phyloP scores from a whole-genome alignment of 2,113 vertebrate genomes.

The Oryzias woworae region DNA sequence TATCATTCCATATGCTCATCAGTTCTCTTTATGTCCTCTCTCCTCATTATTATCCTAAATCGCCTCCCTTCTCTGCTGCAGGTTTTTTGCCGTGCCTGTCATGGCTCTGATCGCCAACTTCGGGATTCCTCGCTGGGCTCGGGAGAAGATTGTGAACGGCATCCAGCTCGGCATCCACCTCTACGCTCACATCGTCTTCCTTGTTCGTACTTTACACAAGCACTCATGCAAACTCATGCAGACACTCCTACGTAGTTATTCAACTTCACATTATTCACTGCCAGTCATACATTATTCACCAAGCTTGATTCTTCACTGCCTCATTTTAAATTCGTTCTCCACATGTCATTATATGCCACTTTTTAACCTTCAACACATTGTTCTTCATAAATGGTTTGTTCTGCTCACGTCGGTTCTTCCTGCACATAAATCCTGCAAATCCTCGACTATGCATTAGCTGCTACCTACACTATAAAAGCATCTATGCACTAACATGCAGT shows the following conservation, averaged over 20 bases:
- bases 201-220: conserved; percentile 51
- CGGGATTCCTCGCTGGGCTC: conserved; percentile 90
- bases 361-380: conserved; percentile 40
- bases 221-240: conserved; percentile 5
- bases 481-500: not conserved
- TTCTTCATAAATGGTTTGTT: conserved; percentile 42
- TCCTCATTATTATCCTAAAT: conserved; percentile 20
- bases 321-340: conserved; percentile 49
- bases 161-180: conserved; percentile 92
- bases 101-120: conserved; percentile 93
- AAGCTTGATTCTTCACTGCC: conserved; percentile 33
- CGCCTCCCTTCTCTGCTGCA: conserved; percentile 46
- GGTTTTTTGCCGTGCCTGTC: conserved; percentile 92
- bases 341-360: conserved; percentile 50
- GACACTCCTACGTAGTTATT: too few species aligned
- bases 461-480: not conserved
- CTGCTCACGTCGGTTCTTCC: not conserved
- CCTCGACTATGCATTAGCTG: not conserved
- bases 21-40: conserved; percentile 5
- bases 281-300: conserved; percentile 56
- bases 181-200: conserved; percentile 90
- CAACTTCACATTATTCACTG: conserved; percentile 27
- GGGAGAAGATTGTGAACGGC: conserved; percentile 94
- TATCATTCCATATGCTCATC: conserved; percentile 16
- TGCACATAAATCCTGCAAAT: conserved; percentile 1